A percentile compares a stretch with the other conserved stretches of the same genome.
These are phyloP conservation scores for Eriocheir sinensis DNA, from an alignment of 1,140 invertebrate genomes.

Conservation along the genomic window DNA sequence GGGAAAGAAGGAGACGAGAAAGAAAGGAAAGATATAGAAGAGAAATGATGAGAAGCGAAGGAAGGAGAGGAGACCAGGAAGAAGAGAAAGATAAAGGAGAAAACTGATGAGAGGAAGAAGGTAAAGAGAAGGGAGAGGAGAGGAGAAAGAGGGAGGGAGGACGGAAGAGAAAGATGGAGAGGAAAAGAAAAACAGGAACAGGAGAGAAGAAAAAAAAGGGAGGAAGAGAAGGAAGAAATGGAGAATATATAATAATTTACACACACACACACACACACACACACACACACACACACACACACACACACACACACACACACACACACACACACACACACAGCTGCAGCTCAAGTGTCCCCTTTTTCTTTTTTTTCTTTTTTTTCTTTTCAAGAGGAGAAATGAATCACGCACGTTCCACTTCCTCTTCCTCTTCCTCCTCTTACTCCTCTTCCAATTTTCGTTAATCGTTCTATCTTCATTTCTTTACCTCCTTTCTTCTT, in stretches of 20 bases:
- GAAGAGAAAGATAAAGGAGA: neutral
- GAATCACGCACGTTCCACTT: no score
- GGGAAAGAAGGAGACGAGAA: neutral
- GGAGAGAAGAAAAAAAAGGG: neutral
- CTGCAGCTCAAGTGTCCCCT: no score
- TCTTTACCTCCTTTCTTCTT: no score
- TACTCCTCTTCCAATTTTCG: no score
- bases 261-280: constrained; percentile 2
- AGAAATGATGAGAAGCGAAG: neutral
- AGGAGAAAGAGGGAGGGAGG: neutral
- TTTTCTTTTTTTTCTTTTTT: no score
- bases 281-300: constrained; percentile 20
- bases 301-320: constrained; percentile 29
- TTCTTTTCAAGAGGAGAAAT: no score
- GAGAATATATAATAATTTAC: neutral
- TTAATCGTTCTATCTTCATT: no score
- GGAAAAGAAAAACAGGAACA: neutral
- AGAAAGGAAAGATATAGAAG: neutral
- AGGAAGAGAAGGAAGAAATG: neutral
- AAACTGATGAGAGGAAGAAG: neutral
- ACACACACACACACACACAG: no score
- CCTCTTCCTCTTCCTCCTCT: no score
- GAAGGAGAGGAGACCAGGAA: neutral
- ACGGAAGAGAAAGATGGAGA: neutral
- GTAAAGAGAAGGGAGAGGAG: neutral